Base-by-base conservation (phyloP, 2,113 vertebrate species). In the Amazona guildingii region DNA sequence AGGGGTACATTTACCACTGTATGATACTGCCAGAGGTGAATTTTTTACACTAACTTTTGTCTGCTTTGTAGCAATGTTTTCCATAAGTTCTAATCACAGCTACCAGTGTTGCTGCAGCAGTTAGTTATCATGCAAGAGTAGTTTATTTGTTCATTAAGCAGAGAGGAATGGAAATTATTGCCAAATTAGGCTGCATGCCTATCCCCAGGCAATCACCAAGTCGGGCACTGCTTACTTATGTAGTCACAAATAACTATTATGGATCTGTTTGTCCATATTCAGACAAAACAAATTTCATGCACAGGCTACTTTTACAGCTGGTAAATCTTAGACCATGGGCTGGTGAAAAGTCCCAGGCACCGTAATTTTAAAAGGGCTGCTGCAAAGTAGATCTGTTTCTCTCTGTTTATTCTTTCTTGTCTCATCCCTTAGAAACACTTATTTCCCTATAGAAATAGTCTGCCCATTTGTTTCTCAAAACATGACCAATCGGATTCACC, bases 161-260 rank as follows among this genome's bases (percentile, higher is more conserved):
- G 72, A 88, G 66, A 82, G 62, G 86, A 46, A 69, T 94, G 76
- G 79, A 95, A 96, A 94, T 97, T 77, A 90, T 90, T 94, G 59
- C 70, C 73, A 73, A 94, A 94, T 96, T 92, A 92, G 79, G n/a
- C 62, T 86, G 55, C 0, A 2, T 57, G 23, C 52, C 20, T 93
- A 86, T 86, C 96, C 96, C 49, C 66, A 73, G 92, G 97, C 94
- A 86, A 55, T 95, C 67, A 70, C 41, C n/a, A 91, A 80, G 70
- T 24, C 54, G 69, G 67, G 51, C 35, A 33, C 57, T 33, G 73
- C 68, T 81, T 70, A 68, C 57, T 95, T 90, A 88, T 43, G 95
- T 90, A 64, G 55, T 63, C 66, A 82, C 92, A 95, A 88, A 94
- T 86, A 51, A 54, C 48, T 75, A 54, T 64, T 92, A 95, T 57